Evolutionary conservation across 1,140 invertebrate species (phyloP).

Genomic region (Drosophila subobscura): DNA sequence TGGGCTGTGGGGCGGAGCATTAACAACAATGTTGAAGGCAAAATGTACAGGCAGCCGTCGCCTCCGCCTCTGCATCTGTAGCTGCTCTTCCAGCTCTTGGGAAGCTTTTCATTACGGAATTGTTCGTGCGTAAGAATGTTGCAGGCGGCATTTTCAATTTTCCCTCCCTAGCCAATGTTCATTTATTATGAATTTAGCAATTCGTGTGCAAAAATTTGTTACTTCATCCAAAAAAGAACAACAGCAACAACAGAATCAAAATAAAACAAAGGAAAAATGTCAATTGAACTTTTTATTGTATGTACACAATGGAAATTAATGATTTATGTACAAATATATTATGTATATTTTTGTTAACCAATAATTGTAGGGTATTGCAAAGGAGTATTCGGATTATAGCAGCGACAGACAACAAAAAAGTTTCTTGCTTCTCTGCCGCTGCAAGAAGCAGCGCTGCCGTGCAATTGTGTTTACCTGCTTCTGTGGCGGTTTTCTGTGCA

Average conservation of each 20-base stretch:
- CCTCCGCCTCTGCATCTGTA: not conserved
- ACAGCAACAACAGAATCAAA: conserved; percentile 11
- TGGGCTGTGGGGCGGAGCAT: conserved; percentile 29
- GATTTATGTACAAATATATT: conserved; percentile 49
- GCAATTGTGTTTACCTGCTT: too few relatives aligned
- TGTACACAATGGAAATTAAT: conserved; percentile 34
- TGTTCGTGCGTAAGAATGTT: conserved; percentile 80
- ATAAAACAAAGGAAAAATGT: conserved; percentile 54
- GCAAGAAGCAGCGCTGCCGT: too few relatives aligned
- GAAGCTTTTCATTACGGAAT: conserved; percentile 75
- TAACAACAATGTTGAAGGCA: conserved; percentile 66
- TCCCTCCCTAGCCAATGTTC: conserved; percentile 52
- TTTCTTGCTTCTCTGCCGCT: too few relatives aligned
- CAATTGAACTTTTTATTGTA: conserved; percentile 67
- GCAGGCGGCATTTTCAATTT: conserved; percentile 75
- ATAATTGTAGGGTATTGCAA: conserved; percentile 10
- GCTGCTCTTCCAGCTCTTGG: not conserved
- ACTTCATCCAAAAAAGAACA: conserved; percentile 8
- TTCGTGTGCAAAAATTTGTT: conserved; percentile 74
- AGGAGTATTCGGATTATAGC: not conserved
- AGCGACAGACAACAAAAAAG: too few relatives aligned
- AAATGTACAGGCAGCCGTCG: not conserved
- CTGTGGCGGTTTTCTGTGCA: too few relatives aligned
- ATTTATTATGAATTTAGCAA: conserved; percentile 81
- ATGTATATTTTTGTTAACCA: conserved; percentile 31